phyloP scores from a whole-genome alignment of 2,113 vertebrate genomes.

The Mirza zaza region DNA sequence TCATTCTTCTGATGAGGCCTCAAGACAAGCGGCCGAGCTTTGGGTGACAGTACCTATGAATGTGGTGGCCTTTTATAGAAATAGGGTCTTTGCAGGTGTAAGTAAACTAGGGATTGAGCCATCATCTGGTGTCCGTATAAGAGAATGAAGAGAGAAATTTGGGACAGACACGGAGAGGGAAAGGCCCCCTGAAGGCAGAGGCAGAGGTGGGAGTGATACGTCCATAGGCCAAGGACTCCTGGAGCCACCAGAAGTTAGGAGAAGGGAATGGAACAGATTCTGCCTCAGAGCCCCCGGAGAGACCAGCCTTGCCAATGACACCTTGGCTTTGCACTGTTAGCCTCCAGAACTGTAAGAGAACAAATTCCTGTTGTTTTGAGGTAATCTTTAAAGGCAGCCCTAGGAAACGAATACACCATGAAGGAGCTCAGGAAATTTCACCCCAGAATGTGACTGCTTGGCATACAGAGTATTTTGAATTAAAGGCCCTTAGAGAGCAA shows the following conservation, averaged over 20 bases:
- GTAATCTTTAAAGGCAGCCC: background rate
- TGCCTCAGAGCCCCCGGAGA: background rate
- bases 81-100: background rate
- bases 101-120: background rate
- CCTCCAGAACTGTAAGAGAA: background rate
- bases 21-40: no score
- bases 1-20: no score
- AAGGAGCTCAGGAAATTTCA: no score
- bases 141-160: background rate
- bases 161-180: background rate
- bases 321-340: background rate
- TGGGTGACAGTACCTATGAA: background rate
- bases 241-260: background rate
- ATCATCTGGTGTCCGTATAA: background rate
- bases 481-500: no score
- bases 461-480: no score
- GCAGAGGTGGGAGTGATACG: background rate
- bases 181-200: background rate
- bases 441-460: no score
- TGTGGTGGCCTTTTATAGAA: background rate
- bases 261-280: background rate
- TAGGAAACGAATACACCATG: background rate
- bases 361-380: background rate
- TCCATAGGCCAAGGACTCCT: background rate
- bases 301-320: background rate